Base-by-base conservation (phyloP, 2,797 vertebrate species). In the Anguilla pacifica region DNA sequence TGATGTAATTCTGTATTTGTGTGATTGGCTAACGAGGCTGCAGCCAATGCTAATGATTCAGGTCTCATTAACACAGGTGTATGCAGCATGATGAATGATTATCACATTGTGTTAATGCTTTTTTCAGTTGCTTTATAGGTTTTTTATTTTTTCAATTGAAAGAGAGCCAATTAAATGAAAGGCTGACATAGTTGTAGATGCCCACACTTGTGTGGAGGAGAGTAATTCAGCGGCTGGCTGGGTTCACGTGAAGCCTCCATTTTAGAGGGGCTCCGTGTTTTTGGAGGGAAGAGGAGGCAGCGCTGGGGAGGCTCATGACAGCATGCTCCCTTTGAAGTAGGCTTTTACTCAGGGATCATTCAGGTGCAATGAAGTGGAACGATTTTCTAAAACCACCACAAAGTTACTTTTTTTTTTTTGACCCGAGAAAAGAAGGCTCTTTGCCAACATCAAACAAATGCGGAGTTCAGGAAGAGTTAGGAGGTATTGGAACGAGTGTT, bases 141-240 rank as follows among this genome's bases (percentile, higher is more conserved):
- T 43, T 43, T 43, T 43, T 43, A 43, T 43, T 43, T 43, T 43
- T 43, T 43, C 39, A 43, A 43, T 43, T 43, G 39, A 43, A 43
- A 43, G 39, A 43, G 39, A 43, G 39, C 39, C 39, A 43, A 43
- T 43, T 43, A 43, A 43, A 43, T 43, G 93, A 92, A 95, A 95
- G 95, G 94, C 94, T 92, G 92, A 93, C 87, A 92, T 91, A 94
- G 91, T 89, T 92, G 90, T 90, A 95, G 94, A 96, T 95, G 94
- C 95, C 91, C 91, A 87, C 92, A 92, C 92, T 81, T 96, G 94
- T 96, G 96, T 96, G 94, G 94, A 91, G 84, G 49, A 39, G 84
- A 92, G 84, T 92, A 88, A 77, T 88, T 88, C 11, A 35, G 31
- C 72, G 93, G 91, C 88, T 83, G 89, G 91, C 90, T 59, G 89